These are phyloP conservation scores for Colossoma macropomum DNA, from an alignment of 2,113 vertebrate genomes.

Conservation along the genomic window DNA sequence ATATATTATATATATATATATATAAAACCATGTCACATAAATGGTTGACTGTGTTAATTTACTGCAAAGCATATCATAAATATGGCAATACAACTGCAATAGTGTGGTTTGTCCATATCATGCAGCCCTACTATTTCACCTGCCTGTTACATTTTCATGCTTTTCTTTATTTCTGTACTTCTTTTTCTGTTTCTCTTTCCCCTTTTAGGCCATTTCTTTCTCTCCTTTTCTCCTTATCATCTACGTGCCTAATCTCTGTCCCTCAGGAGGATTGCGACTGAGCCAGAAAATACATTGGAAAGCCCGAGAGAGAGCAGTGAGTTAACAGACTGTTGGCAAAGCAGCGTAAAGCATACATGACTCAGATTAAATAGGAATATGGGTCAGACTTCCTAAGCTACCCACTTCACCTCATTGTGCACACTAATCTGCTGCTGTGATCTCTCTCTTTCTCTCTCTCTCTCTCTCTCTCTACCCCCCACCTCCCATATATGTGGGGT, in stretches of 20 bases:
- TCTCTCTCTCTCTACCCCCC: neutral
- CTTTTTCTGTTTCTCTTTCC: neutral
- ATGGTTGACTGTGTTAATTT: no score
- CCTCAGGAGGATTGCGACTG: neutral
- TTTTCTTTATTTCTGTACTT: neutral
- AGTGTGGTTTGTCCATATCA: no score
- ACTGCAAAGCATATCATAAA: no score
- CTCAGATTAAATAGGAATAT: constrained; percentile 48
- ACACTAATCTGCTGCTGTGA: constrained; percentile 20
- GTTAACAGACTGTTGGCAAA: neutral
- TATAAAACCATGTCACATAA: no score
- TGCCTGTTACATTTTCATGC: neutral
- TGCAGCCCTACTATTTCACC: neutral
- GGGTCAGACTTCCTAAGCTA: constrained; percentile 48
- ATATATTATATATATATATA: no score
- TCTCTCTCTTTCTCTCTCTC: neutral
- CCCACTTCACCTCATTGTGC: constrained; percentile 46
- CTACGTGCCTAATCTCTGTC: neutral
- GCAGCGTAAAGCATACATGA: constrained; percentile 32
- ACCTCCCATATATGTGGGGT: neutral
- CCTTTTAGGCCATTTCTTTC: neutral
- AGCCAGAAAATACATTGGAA: neutral
- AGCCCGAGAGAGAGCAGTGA: neutral
- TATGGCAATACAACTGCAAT: no score
- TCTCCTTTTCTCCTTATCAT: neutral